These are phyloP conservation scores for Popillia japonica DNA, from an alignment of 1,140 invertebrate species.

Conservation along the genomic window DNA sequence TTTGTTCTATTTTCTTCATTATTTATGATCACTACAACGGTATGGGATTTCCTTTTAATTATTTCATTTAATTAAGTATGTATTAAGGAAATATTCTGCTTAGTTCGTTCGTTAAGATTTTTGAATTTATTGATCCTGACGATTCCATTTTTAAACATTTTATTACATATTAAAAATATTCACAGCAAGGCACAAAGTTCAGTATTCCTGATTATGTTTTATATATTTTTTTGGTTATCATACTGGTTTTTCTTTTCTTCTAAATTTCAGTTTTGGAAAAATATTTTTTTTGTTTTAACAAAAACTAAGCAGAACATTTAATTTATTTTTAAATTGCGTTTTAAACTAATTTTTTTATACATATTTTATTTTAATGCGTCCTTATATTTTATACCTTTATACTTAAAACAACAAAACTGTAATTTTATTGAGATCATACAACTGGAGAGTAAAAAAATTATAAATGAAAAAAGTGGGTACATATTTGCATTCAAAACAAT, in stretches of 20 bases:
- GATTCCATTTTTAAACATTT: neutral
- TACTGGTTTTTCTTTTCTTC: neutral
- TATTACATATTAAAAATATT: neutral
- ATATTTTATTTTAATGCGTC: neutral
- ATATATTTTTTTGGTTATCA: neutral
- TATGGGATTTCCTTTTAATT: neutral
- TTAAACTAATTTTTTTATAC: constrained; percentile 8
- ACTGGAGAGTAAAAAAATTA: neutral
- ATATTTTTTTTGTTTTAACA: neutral
- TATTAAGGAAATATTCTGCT: constrained; percentile 27
- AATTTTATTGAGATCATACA: constrained; percentile 11
- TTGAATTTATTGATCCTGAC: neutral
- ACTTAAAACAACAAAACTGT: neutral
- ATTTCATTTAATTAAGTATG: neutral
- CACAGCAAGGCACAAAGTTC: neutral
- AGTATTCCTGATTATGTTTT: constrained; percentile 13
- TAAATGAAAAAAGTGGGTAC: too few species aligned
- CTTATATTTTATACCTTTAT: neutral
- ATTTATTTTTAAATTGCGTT: neutral
- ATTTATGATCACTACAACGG: too few species aligned
- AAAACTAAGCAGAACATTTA: neutral
- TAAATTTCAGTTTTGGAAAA: neutral
- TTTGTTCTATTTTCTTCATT: neutral
- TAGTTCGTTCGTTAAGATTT: neutral
- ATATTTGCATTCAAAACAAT: too few species aligned